Evolutionary conservation across 2,113 vertebrate genomes (phyloP).

Genomic region (Myotis yumanensis): DNA sequence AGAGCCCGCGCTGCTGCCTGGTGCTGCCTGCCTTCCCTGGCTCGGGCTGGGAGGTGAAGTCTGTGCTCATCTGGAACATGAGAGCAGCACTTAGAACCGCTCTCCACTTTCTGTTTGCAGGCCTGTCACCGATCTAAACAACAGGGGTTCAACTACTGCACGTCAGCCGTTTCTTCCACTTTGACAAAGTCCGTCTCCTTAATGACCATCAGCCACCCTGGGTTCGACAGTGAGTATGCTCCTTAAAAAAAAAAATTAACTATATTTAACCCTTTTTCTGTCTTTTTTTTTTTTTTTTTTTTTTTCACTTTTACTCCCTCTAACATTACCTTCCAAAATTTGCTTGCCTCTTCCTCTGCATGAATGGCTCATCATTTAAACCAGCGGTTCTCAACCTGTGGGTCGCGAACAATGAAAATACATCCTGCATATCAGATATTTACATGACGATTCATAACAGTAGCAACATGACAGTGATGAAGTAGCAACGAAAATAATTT

Average conservation of each 20-base stretch:
- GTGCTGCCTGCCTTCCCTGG: background rate
- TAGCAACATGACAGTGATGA: too few species aligned
- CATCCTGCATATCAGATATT: too few species aligned
- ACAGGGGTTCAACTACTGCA: constrained; percentile 85
- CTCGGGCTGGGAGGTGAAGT: background rate
- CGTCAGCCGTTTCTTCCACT: constrained; percentile 85
- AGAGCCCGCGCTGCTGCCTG: background rate
- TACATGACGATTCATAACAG: too few species aligned
- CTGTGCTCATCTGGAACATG: background rate
- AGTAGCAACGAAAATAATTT: too few species aligned
- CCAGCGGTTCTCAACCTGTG: too few species aligned
- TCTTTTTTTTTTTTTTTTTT: background rate
- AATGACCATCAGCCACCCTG: constrained; percentile 92
- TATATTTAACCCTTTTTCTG: background rate
- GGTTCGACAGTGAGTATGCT: constrained; percentile 90
- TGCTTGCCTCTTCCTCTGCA: constrained; percentile 28
- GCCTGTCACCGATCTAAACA: constrained; percentile 75
- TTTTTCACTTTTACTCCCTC: background rate
- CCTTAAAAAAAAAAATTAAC: background rate
- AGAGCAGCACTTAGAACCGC: constrained; percentile 18
- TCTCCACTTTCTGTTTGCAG: constrained; percentile 69
- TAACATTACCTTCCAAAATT: background rate
- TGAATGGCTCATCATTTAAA: background rate
- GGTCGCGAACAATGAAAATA: too few species aligned
- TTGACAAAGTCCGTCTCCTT: constrained; percentile 96